phyloP scores from a whole-genome alignment of 2,113 vertebrate species.

The Brachyhypopomus occidentalis region DNA sequence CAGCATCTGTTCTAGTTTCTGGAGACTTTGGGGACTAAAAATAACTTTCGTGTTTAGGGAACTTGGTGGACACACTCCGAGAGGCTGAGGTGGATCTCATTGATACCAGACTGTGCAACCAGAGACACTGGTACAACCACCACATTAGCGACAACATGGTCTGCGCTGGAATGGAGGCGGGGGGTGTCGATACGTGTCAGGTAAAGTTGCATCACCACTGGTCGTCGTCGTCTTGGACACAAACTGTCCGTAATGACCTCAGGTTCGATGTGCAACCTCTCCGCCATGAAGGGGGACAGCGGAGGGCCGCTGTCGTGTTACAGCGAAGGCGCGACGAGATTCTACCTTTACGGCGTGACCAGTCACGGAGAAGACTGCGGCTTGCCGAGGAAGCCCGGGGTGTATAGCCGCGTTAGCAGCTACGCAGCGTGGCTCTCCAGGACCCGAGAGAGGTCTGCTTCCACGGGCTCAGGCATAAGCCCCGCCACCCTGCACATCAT shows the following conservation, averaged over 20 bases:
- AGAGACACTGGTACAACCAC: constrained; percentile 57
- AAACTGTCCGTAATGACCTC: too few relatives aligned
- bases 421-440: constrained; percentile 58
- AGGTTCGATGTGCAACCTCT: neutral
- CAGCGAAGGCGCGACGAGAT: constrained; percentile 61
- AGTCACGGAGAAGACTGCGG: constrained; percentile 77
- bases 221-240: too few relatives aligned
- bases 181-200: constrained; percentile 62
- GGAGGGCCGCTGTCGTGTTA: constrained; percentile 80
- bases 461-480: constrained; percentile 14
- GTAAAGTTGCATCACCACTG: constrained; percentile 35
- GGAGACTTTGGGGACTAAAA: neutral
- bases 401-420: constrained; percentile 71
- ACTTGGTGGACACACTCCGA: constrained; percentile 50
- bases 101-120: constrained; percentile 60
- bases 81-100: constrained; percentile 66
- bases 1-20: neutral
- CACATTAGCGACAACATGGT: constrained; percentile 63
- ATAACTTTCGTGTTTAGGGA: constrained; percentile 43
- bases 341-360: constrained; percentile 74
- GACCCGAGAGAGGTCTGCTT: constrained; percentile 34
- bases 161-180: constrained; percentile 65
- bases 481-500: constrained; percentile 18
- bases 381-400: constrained; percentile 67
- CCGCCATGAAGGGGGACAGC: constrained; percentile 73